Conservation (phyloP, 2,888 invertebrate genomes). For the Patella caerulea region DNA sequence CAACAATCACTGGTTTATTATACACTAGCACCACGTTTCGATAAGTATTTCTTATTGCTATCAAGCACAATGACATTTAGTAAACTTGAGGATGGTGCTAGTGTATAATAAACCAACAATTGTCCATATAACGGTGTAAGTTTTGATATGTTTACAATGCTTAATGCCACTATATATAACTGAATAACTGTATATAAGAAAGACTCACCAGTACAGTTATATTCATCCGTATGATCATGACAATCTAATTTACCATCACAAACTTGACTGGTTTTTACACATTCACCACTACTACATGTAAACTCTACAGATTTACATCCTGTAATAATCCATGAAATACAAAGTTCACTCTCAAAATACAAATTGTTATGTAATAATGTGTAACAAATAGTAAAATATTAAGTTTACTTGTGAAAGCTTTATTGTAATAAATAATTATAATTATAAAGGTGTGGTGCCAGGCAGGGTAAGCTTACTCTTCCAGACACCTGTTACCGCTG, state of each 20-base stretch:
- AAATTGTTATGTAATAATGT: too few relatives aligned
- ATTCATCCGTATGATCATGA: slow-evolving; percentile 1
- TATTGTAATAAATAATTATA: background rate
- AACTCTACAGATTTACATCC: background rate
- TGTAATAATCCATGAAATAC: background rate
- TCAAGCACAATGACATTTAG: too few relatives aligned
- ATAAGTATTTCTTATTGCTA: too few relatives aligned
- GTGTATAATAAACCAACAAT: too few relatives aligned
- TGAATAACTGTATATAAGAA: background rate
- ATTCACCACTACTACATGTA: background rate
- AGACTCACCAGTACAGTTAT: background rate
- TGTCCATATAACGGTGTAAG: too few relatives aligned
- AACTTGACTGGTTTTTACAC: background rate
- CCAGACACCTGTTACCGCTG: too few relatives aligned
- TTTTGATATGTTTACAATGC: too few relatives aligned
- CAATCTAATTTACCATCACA: background rate
- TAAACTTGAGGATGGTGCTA: too few relatives aligned
- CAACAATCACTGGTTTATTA: too few relatives aligned
- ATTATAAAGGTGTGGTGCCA: background rate
- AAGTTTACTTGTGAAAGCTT: background rate
- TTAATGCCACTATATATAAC: background rate
- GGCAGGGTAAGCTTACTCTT: background rate
- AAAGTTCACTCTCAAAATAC: too few relatives aligned
- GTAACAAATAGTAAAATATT: background rate
- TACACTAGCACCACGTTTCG: too few relatives aligned